Base-by-base conservation (phyloP, 92 coral and sea anemone species). In the Anthopleura xanthogrammica region DNA sequence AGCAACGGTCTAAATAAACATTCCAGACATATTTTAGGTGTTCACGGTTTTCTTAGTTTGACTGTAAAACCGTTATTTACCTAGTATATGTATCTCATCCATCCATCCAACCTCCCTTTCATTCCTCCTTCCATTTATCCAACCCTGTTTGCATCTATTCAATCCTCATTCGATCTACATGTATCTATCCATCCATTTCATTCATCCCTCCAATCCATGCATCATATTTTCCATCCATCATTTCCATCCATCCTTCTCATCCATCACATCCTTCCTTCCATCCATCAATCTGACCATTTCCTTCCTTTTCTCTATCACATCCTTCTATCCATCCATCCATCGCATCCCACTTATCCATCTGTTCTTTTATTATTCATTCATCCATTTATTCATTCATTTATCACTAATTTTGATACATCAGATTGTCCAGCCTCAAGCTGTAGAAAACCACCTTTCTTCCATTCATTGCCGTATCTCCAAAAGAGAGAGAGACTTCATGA, bases 401-500 rank as follows among this genome's bases (percentile, higher is more conserved):
- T 68, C 8, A 12, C 4, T 68, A 68, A 68, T n/a, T 2, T 29
- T 23, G 74, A 7, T 22, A 24, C 16, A 68, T 36, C 60, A 86
- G 89, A 24, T 65, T 19, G 52, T 75, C 11, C 85, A 85, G 16
- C 82, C 83, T 20, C 73, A 76, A 9, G 55, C 65, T 12, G 55
- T 86, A 24, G 83, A 79, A 39, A 80, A 60, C 29, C 89, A 86
- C 39, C 29, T 80, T 14, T 68, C 83, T 5, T 50, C 70, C 40
- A 16, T 78, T 77, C 78, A 79, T 60, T 57, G 65, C 52, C 54
- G 68, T 22, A 58, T 81, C 41, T 86, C 85, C n/a, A 82, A 86
- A 48, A 50, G 89, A 80, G 89, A 86, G 60, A 72, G 89, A 17
- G 81, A 77, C 16, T 86, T 86, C 82, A 86, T 86, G 89, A 58